A percentile compares a stretch with the other conserved stretches of the same genome.
Conservation (phyloP, 2,888 invertebrate genomes). For the Drosophila nigricruria region DNA sequence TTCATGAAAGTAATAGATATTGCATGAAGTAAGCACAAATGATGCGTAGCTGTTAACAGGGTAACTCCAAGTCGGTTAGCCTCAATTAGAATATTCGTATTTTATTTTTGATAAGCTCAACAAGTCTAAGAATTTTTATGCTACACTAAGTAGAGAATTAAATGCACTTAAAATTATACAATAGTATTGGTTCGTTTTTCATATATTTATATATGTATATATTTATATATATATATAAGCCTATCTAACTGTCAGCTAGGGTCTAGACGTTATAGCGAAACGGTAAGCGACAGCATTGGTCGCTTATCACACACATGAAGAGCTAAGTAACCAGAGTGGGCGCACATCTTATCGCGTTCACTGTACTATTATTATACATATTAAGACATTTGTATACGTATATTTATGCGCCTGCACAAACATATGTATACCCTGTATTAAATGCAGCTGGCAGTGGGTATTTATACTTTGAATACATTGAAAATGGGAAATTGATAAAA, state of each 20-base stretch:
- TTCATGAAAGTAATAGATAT: background rate
- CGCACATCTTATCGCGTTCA: conserved; percentile 56
- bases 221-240: conserved; percentile 1
- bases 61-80: background rate
- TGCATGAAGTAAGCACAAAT: background rate
- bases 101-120: background rate
- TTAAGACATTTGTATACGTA: conserved; percentile 33
- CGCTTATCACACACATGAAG: conserved; percentile 43
- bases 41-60: background rate
- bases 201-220: background rate
- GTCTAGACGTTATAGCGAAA: conserved; percentile 30
- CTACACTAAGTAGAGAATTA: background rate
- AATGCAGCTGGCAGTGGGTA: background rate
- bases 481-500: too few species aligned
- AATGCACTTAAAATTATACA: conserved; percentile 2
- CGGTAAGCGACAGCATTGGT: conserved; percentile 32
- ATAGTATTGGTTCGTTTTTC: background rate
- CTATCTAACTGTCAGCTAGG: conserved; percentile 12
- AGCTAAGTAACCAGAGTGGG: conserved; percentile 31
- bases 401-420: conserved; percentile 21
- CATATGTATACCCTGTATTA: conserved; percentile 10
- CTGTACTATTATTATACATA: conserved; percentile 56
- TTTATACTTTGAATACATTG: background rate
- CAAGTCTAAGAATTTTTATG: background rate
- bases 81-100: background rate